Base-by-base conservation (phyloP, 2,888 invertebrate genomes). In the Drosophila eohydei region DNA sequence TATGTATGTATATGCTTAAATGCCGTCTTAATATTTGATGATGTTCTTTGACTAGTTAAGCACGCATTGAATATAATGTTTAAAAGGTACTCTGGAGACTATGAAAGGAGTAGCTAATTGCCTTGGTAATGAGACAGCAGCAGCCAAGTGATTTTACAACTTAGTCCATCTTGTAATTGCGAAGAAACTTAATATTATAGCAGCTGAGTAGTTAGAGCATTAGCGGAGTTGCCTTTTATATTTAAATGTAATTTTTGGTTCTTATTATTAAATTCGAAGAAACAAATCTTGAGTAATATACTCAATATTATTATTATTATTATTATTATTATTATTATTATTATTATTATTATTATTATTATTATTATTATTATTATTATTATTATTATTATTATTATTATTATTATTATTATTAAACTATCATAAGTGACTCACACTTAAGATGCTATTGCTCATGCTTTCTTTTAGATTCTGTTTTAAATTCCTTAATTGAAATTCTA, bases 1-100 rank as follows among this genome's bases (percentile, higher is more conserved):
- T 9, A 34, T 40, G 30, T 16, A 30, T 28, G 8, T 9, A 34
- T 40, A 28, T 16, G 30, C 34, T 48, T 63, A 66, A 74, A 60
- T 51, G 38, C 43, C 48, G 43, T 30, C 46, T 61, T n/a, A 67
- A 71, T 74, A 64, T 66, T 55, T 64, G 48, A 67, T 58, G 32
- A 4, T 6, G 2, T 28, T 11, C 48, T 56, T 51, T 58, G 21
- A 41, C 36, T 43, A 57, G 9, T 51, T 57, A 11, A 30, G 21
- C 40, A 30, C 9, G 26, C 11, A 28, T n/a, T 21, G 32, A 3
- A 44, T 2, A 26, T 16, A 26, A 11, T 16, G 2, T 3, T 2
- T 26, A 38, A 38, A 36, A 12, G 16, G 12, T 9, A 12, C 16
- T 30, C 12, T 9, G 3, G 11, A 26, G 21, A 14, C 2, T 51